Base-by-base conservation (phyloP, 35 echinoderm and acorn worm species). In the Diadema setosum region DNA sequence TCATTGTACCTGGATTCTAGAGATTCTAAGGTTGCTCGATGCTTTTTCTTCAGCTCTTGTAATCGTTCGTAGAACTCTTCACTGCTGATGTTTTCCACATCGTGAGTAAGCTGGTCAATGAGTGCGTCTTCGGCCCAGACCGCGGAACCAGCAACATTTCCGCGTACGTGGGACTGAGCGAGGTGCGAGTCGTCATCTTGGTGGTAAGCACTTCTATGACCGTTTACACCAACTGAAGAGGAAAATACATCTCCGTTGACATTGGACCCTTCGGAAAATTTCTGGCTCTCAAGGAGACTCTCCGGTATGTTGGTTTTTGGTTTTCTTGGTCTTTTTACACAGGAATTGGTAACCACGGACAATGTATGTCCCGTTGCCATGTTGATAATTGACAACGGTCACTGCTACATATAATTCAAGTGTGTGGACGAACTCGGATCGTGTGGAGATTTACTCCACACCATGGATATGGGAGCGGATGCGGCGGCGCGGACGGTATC, bases 351-450 rank as follows among this genome's bases (percentile, higher is more conserved):
- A 23, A 98, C 85, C 37, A 91, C 65, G 34, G 96, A 94, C 45
- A 98, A 70, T 25, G 80, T 45, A 84, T 98, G 96, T n/a, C 91
- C 91, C 43, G 86, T 90, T 88, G 91, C 89, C 96, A 98, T 98
- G 89, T 94, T 98, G 80, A 69, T 63, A n/a, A n/a, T n/a, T n/a
- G n/a, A n/a, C n/a, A n/a, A n/a, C n/a, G n/a, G n/a, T n/a, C n/a
- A n/a, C n/a, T n/a, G n/a, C n/a, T n/a, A n/a, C n/a, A n/a, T n/a
- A n/a, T n/a, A n/a, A n/a, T n/a, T n/a, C n/a, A n/a, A n/a, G n/a
- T n/a, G n/a, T n/a, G n/a, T n/a, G n/a, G n/a, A n/a, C n/a, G n/a
- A n/a, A n/a, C n/a, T n/a, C n/a, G n/a, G n/a, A n/a, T n/a, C n/a
- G n/a, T n/a, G n/a, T n/a, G n/a, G n/a, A n/a, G n/a, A n/a, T n/a